phyloP scores from a whole-genome alignment of 2,888 invertebrate genomes.

The Empis livida region DNA sequence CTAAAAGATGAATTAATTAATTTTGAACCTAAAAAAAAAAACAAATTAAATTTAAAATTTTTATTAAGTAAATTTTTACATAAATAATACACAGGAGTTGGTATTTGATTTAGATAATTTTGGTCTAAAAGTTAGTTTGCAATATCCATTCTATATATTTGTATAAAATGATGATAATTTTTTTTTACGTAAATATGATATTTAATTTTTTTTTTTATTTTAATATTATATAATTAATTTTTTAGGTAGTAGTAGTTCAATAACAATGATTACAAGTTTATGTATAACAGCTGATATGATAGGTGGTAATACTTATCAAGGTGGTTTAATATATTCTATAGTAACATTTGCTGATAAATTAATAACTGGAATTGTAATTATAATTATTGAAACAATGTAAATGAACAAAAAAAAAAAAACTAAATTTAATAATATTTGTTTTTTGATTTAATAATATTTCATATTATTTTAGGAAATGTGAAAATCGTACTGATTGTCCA shows the following conservation, averaged over 20 bases:
- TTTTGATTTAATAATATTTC: background rate
- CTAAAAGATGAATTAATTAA: no score
- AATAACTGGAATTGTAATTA: constrained; percentile 76
- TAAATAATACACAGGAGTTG: no score
- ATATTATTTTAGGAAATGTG: constrained; percentile 2
- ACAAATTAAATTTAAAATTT: no score
- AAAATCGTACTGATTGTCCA: background rate
- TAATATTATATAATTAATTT: constrained; percentile 13
- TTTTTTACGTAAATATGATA: no score
- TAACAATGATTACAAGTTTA: constrained; percentile 76
- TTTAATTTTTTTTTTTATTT: background rate
- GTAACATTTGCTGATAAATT: constrained; percentile 91
- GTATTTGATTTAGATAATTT: no score
- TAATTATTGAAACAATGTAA: constrained; percentile 69
- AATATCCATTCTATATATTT: no score
- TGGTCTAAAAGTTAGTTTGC: no score
- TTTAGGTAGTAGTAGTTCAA: constrained; percentile 58
- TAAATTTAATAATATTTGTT: background rate
- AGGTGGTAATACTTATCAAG: constrained; percentile 70
- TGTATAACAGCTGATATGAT: constrained; percentile 84
- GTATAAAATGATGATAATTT: no score
- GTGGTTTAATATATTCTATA: constrained; percentile 83
- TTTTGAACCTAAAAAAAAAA: no score
- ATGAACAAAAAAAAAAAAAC: constrained; percentile 22
- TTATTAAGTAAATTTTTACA: no score